Evolutionary conservation across 2,888 invertebrate species (phyloP).

Genomic region (Agrochola macilenta): DNA sequence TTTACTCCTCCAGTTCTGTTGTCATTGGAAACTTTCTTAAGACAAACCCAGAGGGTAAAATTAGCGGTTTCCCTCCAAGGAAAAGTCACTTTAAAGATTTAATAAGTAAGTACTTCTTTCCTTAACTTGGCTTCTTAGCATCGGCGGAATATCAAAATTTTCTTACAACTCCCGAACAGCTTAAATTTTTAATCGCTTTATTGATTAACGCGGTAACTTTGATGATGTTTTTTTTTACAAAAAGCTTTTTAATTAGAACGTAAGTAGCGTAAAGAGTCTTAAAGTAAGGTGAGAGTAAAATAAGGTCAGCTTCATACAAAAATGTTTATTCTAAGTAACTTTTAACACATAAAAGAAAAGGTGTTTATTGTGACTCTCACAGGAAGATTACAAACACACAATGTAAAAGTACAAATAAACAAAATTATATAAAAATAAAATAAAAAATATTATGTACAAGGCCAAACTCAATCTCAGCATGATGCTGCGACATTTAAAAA

Average conservation of each 20-base stretch:
- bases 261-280: slow-evolving; percentile 19
- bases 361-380: no score
- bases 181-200: slow-evolving; percentile 65
- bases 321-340: background rate
- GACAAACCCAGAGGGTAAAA: slow-evolving; percentile 27
- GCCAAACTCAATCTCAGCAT: no score
- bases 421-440: no score
- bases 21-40: slow-evolving; percentile 33
- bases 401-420: no score
- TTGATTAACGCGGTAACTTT: slow-evolving; percentile 60
- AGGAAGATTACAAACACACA: no score
- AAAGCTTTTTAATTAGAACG: slow-evolving; percentile 42
- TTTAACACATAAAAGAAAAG: background rate
- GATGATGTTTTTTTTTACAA: slow-evolving; percentile 45
- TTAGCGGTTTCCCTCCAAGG: slow-evolving; percentile 26
- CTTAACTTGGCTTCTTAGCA: slow-evolving; percentile 33
- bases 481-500: no score
- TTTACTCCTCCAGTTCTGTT: background rate
- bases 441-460: no score
- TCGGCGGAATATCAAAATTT: slow-evolving; percentile 49
- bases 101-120: slow-evolving; percentile 46
- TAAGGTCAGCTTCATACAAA: background rate
- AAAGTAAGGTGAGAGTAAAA: background rate
- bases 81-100: slow-evolving; percentile 53
- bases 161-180: slow-evolving; percentile 25